phyloP scores from a whole-genome alignment of 2,888 invertebrate genomes.

The Eumerus sabulonum region DNA sequence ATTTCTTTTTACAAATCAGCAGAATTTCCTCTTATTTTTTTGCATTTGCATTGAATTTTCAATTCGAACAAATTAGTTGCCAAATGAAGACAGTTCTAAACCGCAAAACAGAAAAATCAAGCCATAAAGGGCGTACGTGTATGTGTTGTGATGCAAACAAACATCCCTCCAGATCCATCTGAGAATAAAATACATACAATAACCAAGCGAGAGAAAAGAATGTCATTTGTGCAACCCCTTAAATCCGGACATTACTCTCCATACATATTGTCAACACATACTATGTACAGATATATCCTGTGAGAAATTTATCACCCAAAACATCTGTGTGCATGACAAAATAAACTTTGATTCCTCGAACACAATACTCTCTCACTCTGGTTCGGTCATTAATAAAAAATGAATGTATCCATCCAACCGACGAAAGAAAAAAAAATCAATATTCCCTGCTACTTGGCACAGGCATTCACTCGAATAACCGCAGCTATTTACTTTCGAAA shows the following conservation, averaged over 20 bases:
- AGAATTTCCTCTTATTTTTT: constrained; percentile 28
- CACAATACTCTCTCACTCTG: constrained; percentile 32
- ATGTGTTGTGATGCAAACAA: too few species aligned
- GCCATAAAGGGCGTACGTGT: constrained; percentile 41
- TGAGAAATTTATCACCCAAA: constrained; percentile 71
- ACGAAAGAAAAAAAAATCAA: constrained; percentile 41
- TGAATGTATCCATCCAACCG: constrained; percentile 45
- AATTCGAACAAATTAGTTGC: constrained; percentile 27
- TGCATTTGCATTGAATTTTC: too few species aligned
- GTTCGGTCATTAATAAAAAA: constrained; percentile 61
- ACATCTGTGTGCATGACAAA: constrained; percentile 71
- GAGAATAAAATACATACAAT: constrained; percentile 21
- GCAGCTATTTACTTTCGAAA: constrained; percentile 68
- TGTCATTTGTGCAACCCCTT: constrained; percentile 25
- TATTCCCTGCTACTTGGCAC: constrained; percentile 52
- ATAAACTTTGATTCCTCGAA: constrained; percentile 65
- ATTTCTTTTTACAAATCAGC: constrained; percentile 48
- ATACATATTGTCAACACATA: too few species aligned
- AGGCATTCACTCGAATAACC: constrained; percentile 69
- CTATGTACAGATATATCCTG: constrained; percentile 54
- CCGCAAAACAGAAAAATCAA: constrained; percentile 27
- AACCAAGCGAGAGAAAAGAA: constrained; percentile 18
- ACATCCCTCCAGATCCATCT: constrained; percentile 37
- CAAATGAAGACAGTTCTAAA: constrained; percentile 20
- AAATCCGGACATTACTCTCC: too few species aligned